Evolutionary conservation across 2,113 vertebrate species (phyloP).

Genomic region (Vicugna pacos): DNA sequence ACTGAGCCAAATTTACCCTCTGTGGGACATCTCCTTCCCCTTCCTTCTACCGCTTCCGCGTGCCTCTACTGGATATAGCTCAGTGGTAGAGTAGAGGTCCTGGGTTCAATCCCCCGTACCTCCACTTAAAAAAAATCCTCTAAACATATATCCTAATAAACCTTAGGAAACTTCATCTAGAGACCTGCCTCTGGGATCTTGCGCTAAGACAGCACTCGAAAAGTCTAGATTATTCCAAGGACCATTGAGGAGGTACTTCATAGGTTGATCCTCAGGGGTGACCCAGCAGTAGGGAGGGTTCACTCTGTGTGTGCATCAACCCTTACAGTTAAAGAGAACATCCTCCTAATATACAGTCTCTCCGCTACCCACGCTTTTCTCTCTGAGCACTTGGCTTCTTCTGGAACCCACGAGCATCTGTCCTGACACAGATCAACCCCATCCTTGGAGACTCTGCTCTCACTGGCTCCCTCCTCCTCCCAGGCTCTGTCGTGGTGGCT

Average conservation of each 20-base stretch:
- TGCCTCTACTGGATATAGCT: neutral
- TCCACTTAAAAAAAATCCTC: neutral
- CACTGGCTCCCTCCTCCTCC: neutral
- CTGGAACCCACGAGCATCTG: neutral
- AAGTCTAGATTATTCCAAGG: neutral
- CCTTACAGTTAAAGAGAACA: neutral
- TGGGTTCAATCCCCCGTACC: too few relatives aligned
- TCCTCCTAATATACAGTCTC: neutral
- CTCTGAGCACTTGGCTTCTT: neutral
- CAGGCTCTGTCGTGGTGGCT: neutral
- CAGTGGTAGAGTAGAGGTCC: too few relatives aligned
- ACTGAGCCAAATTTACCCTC: neutral
- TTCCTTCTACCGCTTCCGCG: neutral
- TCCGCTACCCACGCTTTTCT: neutral
- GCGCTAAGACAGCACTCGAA: neutral
- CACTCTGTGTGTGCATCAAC: neutral
- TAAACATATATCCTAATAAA: neutral
- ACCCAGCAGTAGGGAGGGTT: neutral
- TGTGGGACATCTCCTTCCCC: neutral
- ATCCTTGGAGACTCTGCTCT: neutral
- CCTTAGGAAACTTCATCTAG: neutral
- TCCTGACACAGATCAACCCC: neutral
- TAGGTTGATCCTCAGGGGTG: neutral
- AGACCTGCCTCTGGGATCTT: neutral
- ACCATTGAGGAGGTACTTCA: neutral